Conservation (phyloP, 2,888 invertebrate species). For the Leptogaster cylindrica region DNA sequence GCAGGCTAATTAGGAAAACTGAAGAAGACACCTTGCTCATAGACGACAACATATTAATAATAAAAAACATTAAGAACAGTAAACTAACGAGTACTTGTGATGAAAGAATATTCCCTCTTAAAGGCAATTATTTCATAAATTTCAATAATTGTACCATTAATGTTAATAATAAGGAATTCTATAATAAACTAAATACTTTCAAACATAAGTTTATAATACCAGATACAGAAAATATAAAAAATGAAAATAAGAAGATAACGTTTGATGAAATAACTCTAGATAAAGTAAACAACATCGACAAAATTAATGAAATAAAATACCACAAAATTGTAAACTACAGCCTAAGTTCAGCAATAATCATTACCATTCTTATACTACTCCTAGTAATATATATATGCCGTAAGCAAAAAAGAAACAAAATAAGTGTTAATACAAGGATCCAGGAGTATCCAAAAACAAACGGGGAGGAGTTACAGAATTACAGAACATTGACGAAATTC, state of each 20-base stretch:
- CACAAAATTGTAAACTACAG: constrained; percentile 15
- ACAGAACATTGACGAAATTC: no score
- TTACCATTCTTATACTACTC: neutral
- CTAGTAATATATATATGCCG: neutral
- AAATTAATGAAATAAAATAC: neutral
- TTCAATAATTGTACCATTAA: constrained; percentile 15
- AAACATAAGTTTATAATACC: constrained; percentile 7
- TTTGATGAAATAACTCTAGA: constrained; percentile 5
- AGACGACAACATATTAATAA: constrained; percentile 4
- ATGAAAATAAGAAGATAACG: constrained; percentile 5
- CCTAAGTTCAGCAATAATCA: neutral
- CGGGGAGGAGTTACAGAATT: constrained; percentile 19
- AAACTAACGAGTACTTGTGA: constrained; percentile 13
- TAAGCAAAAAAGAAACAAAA: neutral
- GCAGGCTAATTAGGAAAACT: neutral
- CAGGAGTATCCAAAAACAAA: neutral
- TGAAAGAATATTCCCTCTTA: constrained; percentile 13
- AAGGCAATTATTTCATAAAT: constrained; percentile 19
- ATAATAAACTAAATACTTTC: constrained; percentile 7
- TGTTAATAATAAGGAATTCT: constrained; percentile 8
- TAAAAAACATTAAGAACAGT: neutral
- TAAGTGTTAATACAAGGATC: neutral
- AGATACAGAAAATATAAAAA: neutral
- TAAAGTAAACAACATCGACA: constrained; percentile 2
- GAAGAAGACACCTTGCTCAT: constrained; percentile 15